Base-by-base conservation (phyloP, 2,888 invertebrate species). In the Volucella bombylans region DNA sequence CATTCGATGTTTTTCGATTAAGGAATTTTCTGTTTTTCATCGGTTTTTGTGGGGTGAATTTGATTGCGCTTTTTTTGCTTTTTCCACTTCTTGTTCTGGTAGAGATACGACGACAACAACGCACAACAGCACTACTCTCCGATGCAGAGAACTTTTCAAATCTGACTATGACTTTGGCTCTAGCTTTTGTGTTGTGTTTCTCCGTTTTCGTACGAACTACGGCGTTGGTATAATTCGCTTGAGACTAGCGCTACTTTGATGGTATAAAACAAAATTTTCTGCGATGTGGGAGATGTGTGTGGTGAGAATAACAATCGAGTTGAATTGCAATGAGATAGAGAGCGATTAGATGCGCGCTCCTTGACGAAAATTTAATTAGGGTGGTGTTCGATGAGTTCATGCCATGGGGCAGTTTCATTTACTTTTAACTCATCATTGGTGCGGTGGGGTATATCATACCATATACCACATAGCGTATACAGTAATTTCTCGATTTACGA, bases 261-360 rank as follows among this genome's bases (percentile, higher is more conserved):
- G 31, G 31, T 31, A 31, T 31, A 31, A 71, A 72, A 67, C 45
- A 77, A 82, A 78, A 69, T 78, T 86, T 86, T 86, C 82, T 86
- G 86, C 86, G 86, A 86, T 82, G 86, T 86, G 86, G 86, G 86
- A 86, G 86, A 86, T 69, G 67, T 85, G 72, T 72, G 81, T 81
- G 81, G 85, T 81, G 81, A 81, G 79, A 80, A 71, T 59, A 50
- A 54, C 55, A 64, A 65, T 49, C 18, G 38, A 18, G 14, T 31
- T 65, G 61, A 31, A 31, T 23, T 6, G 31, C 31, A 31, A 2
- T 31, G 31, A 31, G 1, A 31, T 31, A 31, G 31, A 31, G 31
- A 76, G 80, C 65, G 59, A 50, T 31, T 76, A 41, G 50, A 39
- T 55, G 43, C 12, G 52, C 61, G 61, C 68, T 69, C 72, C 73